These are phyloP conservation scores for Cliona cf. orientalis DNA, from an alignment of 37 sponge, comb jelly and placozoan species.

Conservation along the genomic window DNA sequence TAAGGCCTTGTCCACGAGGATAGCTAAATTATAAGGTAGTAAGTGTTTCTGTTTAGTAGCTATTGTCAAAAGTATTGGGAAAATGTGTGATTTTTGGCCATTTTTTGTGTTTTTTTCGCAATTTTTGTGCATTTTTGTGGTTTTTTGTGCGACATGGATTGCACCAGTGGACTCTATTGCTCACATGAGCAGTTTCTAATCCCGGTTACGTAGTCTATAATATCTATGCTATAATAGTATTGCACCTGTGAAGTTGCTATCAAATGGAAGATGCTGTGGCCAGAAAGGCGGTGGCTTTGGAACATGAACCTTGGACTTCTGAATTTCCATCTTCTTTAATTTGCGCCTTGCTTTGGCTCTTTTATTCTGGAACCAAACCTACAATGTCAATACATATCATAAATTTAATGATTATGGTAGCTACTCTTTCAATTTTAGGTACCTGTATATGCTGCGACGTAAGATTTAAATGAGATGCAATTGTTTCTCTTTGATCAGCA, in stretches of 20 bases:
- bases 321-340: constrained; percentile 9
- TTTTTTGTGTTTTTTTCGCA: too few relatives aligned
- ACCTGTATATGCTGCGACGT: constrained; percentile 60
- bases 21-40: too few relatives aligned
- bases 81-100: too few relatives aligned
- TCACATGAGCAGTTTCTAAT: too few relatives aligned
- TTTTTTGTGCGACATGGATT: too few relatives aligned
- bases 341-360: constrained; percentile 74
- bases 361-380: constrained; percentile 90
- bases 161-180: too few relatives aligned
- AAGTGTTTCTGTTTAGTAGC: too few relatives aligned
- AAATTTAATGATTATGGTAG: not conserved
- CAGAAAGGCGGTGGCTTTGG: constrained; percentile 75
- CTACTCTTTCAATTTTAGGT: not conserved
- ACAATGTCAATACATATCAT: not conserved
- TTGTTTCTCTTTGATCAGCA: constrained; percentile 31
- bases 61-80: too few relatives aligned
- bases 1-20: too few relatives aligned
- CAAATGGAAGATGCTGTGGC: constrained; percentile 69
- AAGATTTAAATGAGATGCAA: constrained; percentile 54
- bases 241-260: constrained; percentile 32
- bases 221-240: too few relatives aligned
- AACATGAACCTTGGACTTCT: not conserved
- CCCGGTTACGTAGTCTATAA: too few relatives aligned
- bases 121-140: too few relatives aligned